phyloP scores from a whole-genome alignment of 2,888 invertebrate species.

The Caenorhabditis afra region DNA sequence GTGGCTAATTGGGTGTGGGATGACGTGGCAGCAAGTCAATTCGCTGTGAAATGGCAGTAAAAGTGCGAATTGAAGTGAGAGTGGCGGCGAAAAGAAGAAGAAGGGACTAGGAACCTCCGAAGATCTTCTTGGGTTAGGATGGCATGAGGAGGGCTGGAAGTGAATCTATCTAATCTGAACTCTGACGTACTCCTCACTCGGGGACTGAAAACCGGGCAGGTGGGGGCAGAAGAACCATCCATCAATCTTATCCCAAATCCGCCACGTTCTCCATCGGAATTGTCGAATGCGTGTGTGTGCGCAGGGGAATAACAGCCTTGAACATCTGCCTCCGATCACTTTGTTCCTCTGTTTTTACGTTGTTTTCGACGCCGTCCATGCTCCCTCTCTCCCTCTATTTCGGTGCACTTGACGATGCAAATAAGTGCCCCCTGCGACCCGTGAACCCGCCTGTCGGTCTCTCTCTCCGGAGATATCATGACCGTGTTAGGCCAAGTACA shows the following conservation, averaged over 20 bases:
- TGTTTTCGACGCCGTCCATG: conserved; percentile 22
- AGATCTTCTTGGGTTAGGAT: too few relatives aligned
- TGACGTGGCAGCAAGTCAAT: background rate
- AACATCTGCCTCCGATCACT: conserved; percentile 32
- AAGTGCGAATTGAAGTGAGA: background rate
- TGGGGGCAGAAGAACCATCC: conserved; percentile 6
- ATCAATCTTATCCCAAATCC: conserved; percentile 27
- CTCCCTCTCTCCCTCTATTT: too few relatives aligned
- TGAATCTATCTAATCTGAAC: too few relatives aligned
- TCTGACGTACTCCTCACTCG: too few relatives aligned
- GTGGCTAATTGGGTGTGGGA: background rate
- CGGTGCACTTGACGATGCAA: conserved; percentile 52
- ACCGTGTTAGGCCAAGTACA: conserved; percentile 30
- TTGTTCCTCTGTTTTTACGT: conserved; percentile 6
- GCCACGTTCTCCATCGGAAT: conserved; percentile 18
- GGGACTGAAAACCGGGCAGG: background rate
- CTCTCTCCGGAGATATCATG: conserved; percentile 22
- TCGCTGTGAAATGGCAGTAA: background rate
- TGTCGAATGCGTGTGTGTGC: conserved; percentile 17
- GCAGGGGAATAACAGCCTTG: conserved; percentile 27
- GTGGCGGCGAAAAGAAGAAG: background rate
- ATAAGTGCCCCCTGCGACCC: conserved; percentile 22
- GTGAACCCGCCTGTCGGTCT: conserved; percentile 20
- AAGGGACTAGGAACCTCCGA: background rate
- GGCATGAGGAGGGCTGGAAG: too few relatives aligned